Conservation (phyloP, 1,140 invertebrate genomes). For the Carposina sasakii region DNA sequence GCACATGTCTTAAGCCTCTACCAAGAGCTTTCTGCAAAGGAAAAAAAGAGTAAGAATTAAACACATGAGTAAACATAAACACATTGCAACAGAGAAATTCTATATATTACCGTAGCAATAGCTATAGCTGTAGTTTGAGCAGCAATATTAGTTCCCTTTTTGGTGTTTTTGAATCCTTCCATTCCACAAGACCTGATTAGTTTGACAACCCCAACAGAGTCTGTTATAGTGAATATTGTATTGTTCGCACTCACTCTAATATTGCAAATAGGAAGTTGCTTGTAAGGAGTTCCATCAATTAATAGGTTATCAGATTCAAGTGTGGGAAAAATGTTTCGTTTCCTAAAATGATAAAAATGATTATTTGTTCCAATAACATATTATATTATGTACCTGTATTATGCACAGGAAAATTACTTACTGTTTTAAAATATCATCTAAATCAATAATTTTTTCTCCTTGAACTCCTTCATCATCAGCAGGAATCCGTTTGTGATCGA, state of each 20-base stretch:
- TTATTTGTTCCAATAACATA: conserved; percentile 8
- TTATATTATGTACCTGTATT: too few relatives aligned
- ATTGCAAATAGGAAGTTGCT: conserved; percentile 86
- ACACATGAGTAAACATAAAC: too few relatives aligned
- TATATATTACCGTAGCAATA: conserved; percentile 77
- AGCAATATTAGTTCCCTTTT: conserved; percentile 96
- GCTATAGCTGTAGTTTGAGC: conserved; percentile 93
- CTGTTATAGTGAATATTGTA: conserved; percentile 85
- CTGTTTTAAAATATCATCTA: conserved; percentile 52
- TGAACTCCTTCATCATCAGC: conserved; percentile 63
- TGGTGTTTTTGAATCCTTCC: conserved; percentile 95
- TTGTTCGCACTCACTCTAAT: conserved; percentile 89
- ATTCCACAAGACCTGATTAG: conserved; percentile 83
- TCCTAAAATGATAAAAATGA: conserved; percentile 67
- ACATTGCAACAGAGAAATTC: not conserved
- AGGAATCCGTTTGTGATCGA: conserved; percentile 58
- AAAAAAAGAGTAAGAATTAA: conserved; percentile 8
- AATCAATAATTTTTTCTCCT: conserved; percentile 60
- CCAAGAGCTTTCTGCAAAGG: conserved; percentile 80
- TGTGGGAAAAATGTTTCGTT: conserved; percentile 82
- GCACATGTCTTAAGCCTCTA: conserved; percentile 80
- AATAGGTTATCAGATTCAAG: conserved; percentile 79
- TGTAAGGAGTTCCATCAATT: conserved; percentile 86
- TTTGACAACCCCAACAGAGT: conserved; percentile 77
- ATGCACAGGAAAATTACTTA: too few relatives aligned